Base-by-base conservation (phyloP, 64 coral and sea anemone genomes). In the Stichodactyla mertensii region DNA sequence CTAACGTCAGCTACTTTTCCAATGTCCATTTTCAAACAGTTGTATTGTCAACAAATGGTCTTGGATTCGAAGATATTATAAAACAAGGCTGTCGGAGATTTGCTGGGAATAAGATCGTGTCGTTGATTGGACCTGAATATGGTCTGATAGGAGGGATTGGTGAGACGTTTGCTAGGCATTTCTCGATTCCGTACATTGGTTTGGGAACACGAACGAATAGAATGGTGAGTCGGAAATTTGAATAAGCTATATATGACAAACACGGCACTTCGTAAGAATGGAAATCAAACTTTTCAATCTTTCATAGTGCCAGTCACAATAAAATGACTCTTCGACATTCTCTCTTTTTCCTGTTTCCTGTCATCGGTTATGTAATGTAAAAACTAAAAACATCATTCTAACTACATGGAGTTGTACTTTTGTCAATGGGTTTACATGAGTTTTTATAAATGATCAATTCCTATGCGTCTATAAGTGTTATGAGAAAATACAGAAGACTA, bases 171-270 rank as follows among this genome's bases (percentile, higher is more conserved):
- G n/a, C 78, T 0, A 7, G 10, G 4, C 53, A 81, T 81, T 55
- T 81, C 19, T 81, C 78, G 7, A 55, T 81, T 11, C 78, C 78
- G 0, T 81, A 81, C 18, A 81, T 81, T 81, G 78, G 78, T 19
- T 20, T 81, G 15, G 78, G 78, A 54, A 53, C 54, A 20, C 53
- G 12, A 20, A 16, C n/a, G 16, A 81, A 28, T 7, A 81, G 16
- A 81, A 19, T 53, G 53, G 36, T 52, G 15, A 81, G 36, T 81
- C 0, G 4, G 19, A 53, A 7, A 66, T n/a, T 66, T 66, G 4
- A n/a, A 66, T 66, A 66, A n/a, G 8, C 20, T 45, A 45, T 45
- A 66, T n/a, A 66, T 5, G 19, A n/a, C 62, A 45, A 45, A 45
- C 36, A 14, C 20, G 19, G 62, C 62, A 66, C 22, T 66, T 66